Conservation (phyloP, 2,797 vertebrate species). For the Macroramphosus scolopax region DNA sequence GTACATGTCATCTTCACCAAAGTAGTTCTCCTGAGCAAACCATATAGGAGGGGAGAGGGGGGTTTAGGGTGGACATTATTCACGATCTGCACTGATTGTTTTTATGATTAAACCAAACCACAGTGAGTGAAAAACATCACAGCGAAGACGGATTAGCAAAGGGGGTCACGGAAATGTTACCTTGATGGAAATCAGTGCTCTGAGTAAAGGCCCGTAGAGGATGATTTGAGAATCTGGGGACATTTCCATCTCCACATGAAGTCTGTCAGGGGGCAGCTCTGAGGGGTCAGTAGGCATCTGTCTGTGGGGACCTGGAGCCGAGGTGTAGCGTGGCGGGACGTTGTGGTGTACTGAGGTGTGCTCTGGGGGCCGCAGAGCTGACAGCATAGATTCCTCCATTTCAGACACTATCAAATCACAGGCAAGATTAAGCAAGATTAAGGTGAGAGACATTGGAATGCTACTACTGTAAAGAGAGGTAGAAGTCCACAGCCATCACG, state of each 20-base stretch:
- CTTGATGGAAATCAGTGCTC: slow-evolving; percentile 92
- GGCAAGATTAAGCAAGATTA: background rate
- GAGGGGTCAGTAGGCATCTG: slow-evolving; percentile 84
- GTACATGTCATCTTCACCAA: slow-evolving; percentile 98
- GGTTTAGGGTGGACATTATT: background rate
- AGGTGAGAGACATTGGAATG: too few relatives aligned
- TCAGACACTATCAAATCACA: slow-evolving; percentile 83
- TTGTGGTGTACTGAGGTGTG: slow-evolving; percentile 70
- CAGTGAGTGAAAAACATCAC: too few relatives aligned
- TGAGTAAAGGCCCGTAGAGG: slow-evolving; percentile 91
- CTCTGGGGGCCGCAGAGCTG: slow-evolving; percentile 76
- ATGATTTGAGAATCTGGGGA: slow-evolving; percentile 93
- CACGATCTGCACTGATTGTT: background rate
- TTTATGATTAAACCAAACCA: too few relatives aligned
- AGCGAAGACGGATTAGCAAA: too few relatives aligned
- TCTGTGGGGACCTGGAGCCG: slow-evolving; percentile 72
- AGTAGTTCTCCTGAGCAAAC: slow-evolving; percentile 91
- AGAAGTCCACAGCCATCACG: too few relatives aligned
- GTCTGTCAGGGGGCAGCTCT: slow-evolving; percentile 89
- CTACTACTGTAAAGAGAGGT: too few relatives aligned
- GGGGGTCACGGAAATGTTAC: slow-evolving; percentile 63
- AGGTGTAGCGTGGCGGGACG: slow-evolving; percentile 67
- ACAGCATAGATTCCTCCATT: slow-evolving; percentile 92
- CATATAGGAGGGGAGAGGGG: background rate
- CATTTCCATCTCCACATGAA: slow-evolving; percentile 95